These are phyloP conservation scores for Myanophis thanlyinensis DNA, from an alignment of 2,113 vertebrate species.

Conservation along the genomic window DNA sequence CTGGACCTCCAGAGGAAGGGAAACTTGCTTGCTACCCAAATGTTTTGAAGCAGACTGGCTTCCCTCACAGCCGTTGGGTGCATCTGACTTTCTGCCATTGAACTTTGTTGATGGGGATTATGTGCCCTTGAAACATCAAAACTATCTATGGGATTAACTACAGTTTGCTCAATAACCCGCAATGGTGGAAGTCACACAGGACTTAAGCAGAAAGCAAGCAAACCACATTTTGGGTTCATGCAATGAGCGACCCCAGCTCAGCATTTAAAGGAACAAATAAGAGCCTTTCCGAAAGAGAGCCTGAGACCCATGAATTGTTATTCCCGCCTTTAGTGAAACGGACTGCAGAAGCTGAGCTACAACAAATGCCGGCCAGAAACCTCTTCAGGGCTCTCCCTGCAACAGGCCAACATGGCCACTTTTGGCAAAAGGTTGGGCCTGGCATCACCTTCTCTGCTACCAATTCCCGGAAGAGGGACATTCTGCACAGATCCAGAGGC, in stretches of 20 bases:
- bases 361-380: not conserved
- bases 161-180: not conserved
- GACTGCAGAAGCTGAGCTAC: not conserved
- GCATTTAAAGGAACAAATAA: not conserved
- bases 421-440: not conserved
- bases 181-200: not conserved
- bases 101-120: not conserved
- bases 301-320: not conserved
- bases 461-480: not conserved
- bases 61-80: not conserved
- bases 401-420: not conserved
- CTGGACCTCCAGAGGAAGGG: not conserved
- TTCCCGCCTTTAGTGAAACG: not conserved
- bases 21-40: no score
- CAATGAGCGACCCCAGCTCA: no score
- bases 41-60: not conserved
- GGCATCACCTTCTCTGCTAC: not conserved
- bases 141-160: not conserved
- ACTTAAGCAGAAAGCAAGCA: not conserved
- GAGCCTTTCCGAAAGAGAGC: not conserved
- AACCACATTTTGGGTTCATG: not conserved
- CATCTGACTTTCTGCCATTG: not conserved
- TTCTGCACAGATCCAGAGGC: not conserved
- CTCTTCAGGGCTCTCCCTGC: not conserved
- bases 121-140: not conserved